Base-by-base conservation (phyloP, 2,888 invertebrate genomes). In the Apeira syringaria region DNA sequence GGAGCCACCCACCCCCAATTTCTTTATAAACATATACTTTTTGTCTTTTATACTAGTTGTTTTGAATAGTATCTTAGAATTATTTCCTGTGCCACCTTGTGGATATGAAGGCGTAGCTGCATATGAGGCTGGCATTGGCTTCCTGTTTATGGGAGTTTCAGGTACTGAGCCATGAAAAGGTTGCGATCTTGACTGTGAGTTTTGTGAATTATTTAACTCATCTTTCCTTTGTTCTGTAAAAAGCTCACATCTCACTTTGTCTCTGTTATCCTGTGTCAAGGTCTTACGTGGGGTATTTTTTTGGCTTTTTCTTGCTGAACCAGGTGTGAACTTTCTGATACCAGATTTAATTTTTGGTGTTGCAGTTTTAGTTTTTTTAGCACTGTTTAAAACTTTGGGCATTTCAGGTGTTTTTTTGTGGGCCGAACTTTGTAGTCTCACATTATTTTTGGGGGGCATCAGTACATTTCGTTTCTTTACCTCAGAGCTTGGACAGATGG, bases 1-100 rank as follows among this genome's bases (percentile, higher is more conserved):
- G 39, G 97, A 97, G 25, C 98, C 98, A n/a, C 98, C 98, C 59
- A 92, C 92, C 0, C 98, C 98, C 30, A 98, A 82, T 60, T 93
- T 91, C 51, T 94, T 94, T 7, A 96, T 85, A 34, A 96, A 91
- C 49, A 92, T 84, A 77, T 97, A 98, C 13, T 92, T 91, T 33
- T 92, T 92, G 12, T 92, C 91, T 52, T 96, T 96, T 1, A 98
- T 94, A 22, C 64, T 77, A 7, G 93, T 86, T 8, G 87, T 90
- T 57, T 91, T 91, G 30, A 88, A 85, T 6, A 79, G 59, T 42
- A 81, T 64, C 50, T 84, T 87, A 0, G 78, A 71, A 22, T 69
- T 74, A 22, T 71, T 71, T 3, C 72, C 74, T 0, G 71, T 41
- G 1, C 61, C 54, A 17, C 78, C 82, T 50, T 87, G 87, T 2